Base-by-base conservation (phyloP, 2,113 vertebrate genomes). In the Alexandromys fortis region DNA sequence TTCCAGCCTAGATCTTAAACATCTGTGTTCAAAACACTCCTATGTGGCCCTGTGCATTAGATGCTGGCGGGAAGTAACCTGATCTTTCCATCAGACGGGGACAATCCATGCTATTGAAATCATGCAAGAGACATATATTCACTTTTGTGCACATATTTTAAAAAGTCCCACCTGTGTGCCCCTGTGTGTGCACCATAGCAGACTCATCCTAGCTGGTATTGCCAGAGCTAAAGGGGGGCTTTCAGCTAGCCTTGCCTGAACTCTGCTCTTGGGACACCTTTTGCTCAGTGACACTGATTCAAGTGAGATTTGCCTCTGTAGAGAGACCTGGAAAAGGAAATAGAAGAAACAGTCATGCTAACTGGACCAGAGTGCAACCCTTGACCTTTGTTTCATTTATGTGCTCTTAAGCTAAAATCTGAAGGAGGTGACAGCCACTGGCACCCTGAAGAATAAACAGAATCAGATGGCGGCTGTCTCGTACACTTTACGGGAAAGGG, bases 1-100 rank as follows among this genome's bases (percentile, higher is more conserved):
- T 98, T 97, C 76, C 86, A 98, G 86, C 75, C 86, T 92, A 5
- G 94, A 95, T 92, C 92, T 72, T 96, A 73, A 97, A 98, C 96
- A 97, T 97, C 95, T 90, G 89, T 72, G 35, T 96, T 47, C 38
- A 45, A 94, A 97, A 92, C 78, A 67, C 94, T 83, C 98, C 96
- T 76, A 92, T 94, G 58, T 81, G 97, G 97, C 87, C 83, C 94
- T 94, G 16, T 91, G 86, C 95, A 75, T 92, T 82, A 96, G 96
- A 96, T 72, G 94, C 91, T n/a, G 81, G 83, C 47, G n/a, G 96
- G 91, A 88, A 92, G 96, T 73, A 97, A 98, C 63, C 42, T 88
- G 92, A 97, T 68, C 95, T 87, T 96, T 95, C 83, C 83, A 77
- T 76, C 75, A 93, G 75, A 86, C 77, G 42, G 65, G 91, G 96